These are phyloP conservation scores for Antennarius maculatus DNA, from an alignment of 2,797 vertebrate genomes.

Conservation along the genomic window DNA sequence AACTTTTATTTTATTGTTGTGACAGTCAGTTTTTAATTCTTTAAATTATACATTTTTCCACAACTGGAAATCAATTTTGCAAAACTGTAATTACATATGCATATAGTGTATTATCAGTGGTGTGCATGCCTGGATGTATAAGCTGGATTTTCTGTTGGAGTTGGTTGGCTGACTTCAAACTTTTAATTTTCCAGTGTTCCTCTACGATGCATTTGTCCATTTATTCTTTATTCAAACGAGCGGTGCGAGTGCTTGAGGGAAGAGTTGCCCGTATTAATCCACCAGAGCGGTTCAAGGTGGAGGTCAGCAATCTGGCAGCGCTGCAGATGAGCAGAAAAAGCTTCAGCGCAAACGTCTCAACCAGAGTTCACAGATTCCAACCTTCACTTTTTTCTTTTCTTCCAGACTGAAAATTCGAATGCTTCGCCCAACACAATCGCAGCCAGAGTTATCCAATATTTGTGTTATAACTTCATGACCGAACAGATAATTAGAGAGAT, in stretches of 20 bases:
- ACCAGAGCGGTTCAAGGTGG: conserved; percentile 40
- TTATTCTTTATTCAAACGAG: conserved; percentile 21
- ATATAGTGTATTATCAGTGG: too few species aligned
- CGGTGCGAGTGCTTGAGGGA: conserved; percentile 15
- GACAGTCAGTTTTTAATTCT: too few species aligned
- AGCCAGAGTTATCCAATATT: too few species aligned
- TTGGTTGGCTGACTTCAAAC: too few species aligned
- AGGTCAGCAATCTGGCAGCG: conserved; percentile 47
- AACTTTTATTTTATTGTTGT: neutral
- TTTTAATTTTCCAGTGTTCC: too few species aligned
- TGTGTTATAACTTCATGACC: too few species aligned
- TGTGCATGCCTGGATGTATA: too few species aligned
- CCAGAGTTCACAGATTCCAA: conserved; percentile 1
- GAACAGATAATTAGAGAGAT: too few species aligned
- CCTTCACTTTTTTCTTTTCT: neutral
- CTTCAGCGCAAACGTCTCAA: conserved; percentile 40
- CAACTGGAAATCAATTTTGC: too few species aligned
- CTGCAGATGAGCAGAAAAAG: conserved; percentile 20
- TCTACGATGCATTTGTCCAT: neutral
- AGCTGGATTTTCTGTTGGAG: too few species aligned
- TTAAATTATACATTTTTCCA: too few species aligned
- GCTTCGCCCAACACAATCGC: neutral
- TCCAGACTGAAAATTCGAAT: neutral
- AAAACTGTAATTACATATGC: too few species aligned
- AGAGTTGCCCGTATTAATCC: conserved; percentile 44